phyloP scores from a whole-genome alignment of 2,888 invertebrate species.

The Drosophila diplacantha region DNA sequence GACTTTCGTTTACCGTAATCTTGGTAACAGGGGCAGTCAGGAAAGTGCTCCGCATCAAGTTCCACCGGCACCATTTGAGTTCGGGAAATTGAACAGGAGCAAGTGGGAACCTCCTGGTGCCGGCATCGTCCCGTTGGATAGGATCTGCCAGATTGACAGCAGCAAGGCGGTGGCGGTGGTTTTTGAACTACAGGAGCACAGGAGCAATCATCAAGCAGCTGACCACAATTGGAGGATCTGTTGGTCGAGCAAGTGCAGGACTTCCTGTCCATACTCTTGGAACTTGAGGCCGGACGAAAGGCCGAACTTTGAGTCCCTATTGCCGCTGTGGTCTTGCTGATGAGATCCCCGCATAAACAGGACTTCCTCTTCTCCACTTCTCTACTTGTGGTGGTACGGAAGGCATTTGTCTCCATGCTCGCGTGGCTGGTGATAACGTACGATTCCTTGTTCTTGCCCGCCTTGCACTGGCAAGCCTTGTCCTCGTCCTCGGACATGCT shows the following conservation, averaged over 20 bases:
- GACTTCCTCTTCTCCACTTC: background rate
- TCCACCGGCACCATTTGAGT: background rate
- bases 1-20: background rate
- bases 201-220: background rate
- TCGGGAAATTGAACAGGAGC: background rate
- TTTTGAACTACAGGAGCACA: background rate
- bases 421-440: constrained; percentile 27
- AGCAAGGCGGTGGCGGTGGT: background rate
- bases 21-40: background rate
- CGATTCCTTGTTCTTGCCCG: background rate
- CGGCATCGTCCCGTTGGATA: no score
- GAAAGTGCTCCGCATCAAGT: background rate
- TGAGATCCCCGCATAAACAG: background rate
- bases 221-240: no score
- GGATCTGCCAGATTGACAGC: background rate
- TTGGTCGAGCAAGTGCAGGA: background rate
- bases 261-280: background rate
- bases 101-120: background rate
- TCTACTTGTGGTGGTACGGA: background rate
- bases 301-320: background rate
- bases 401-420: constrained; percentile 3
- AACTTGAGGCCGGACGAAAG: background rate
- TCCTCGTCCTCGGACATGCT: constrained; percentile 35
- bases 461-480: background rate
- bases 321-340: background rate